Base-by-base conservation (phyloP, 37 sponge, comb jelly and placozoan species). In the Agelas oroides region DNA sequence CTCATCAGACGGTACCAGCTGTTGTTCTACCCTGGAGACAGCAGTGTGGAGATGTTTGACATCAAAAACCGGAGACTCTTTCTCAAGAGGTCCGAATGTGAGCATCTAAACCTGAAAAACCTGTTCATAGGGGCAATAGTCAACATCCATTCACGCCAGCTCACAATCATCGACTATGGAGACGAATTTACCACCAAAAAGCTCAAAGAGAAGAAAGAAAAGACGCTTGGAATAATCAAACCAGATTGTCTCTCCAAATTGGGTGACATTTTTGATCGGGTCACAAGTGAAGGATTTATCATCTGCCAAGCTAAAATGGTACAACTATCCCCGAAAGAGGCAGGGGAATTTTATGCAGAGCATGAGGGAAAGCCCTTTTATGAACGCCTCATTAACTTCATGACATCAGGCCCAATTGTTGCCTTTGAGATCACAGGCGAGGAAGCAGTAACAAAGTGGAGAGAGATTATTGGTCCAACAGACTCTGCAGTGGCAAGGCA, bases 1-100 rank as follows among this genome's bases (percentile, higher is more conserved):
- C 73, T 98, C 23, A 94, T 82, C 20, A 89, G 95, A 15, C 71
- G 76, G n/a, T 98, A 96, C 71, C 93, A 96, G 87, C 82, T 98
- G 20, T 75, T 94, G 58, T 98, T 78, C 84, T 96, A 92, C 71
- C 80, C 89, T 1, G 59, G 39, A 16, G 98, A 98, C 77, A 70
- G 70, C 67, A 89, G 92, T 20, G 85, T 91, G 27, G 98, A 98
- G 70, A 96, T 98, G 98, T 75, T 87, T 61, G 96, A 96, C 76
- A 72, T 96, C 65, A 97, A 97, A 46, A 91, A 88, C 71, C 82
- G 90, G 39, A 78, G 95, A 12, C 73, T 90, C 34, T 98, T 98
- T 76, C 83, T 98, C 64, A 96, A 92, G 70, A 82, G 96, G 18
- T 89, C 93, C 20, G 70, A 70, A 21, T 70, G 86, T 20, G 86